Evolutionary conservation across 2,113 vertebrate genomes (phyloP).

Genomic region (Hypomesus transpacificus): DNA sequence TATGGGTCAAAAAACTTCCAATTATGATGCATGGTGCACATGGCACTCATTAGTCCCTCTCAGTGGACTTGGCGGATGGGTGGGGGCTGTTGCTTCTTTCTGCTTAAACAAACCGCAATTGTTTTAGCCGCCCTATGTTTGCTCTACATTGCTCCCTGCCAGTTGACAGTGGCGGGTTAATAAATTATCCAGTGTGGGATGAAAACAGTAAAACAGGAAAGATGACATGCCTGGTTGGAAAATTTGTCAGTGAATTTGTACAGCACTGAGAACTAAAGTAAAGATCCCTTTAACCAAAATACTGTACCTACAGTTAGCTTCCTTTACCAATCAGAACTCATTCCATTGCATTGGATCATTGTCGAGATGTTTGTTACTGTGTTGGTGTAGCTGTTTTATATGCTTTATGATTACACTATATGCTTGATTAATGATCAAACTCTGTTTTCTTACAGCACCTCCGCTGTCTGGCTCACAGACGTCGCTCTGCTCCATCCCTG

Average conservation of each 20-base stretch:
- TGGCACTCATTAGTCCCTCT: background rate
- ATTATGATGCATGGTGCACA: background rate
- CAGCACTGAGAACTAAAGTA: too few species aligned
- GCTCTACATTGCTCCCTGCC: constrained; percentile 30
- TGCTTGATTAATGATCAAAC: background rate
- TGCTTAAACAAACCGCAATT: constrained; percentile 34
- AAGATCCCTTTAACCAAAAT: too few species aligned
- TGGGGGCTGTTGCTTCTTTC: background rate
- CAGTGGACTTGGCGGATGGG: background rate
- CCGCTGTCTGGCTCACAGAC: constrained; percentile 58
- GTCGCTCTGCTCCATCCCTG: constrained; percentile 69
- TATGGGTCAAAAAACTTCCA: background rate
- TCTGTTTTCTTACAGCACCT: constrained; percentile 58
- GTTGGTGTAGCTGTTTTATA: too few species aligned
- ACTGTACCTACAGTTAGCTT: too few species aligned
- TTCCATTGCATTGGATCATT: too few species aligned
- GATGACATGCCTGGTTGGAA: too few species aligned
- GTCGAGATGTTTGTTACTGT: too few species aligned
- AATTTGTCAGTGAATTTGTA: too few species aligned
- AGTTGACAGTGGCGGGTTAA: background rate
- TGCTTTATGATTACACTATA: too few species aligned
- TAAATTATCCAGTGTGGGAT: background rate
- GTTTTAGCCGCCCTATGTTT: constrained; percentile 27
- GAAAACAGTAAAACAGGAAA: too few species aligned
- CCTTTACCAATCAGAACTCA: too few species aligned